Evolutionary conservation across 2,888 invertebrate species (phyloP).

Genomic region (Lasioglossum calceatum): DNA sequence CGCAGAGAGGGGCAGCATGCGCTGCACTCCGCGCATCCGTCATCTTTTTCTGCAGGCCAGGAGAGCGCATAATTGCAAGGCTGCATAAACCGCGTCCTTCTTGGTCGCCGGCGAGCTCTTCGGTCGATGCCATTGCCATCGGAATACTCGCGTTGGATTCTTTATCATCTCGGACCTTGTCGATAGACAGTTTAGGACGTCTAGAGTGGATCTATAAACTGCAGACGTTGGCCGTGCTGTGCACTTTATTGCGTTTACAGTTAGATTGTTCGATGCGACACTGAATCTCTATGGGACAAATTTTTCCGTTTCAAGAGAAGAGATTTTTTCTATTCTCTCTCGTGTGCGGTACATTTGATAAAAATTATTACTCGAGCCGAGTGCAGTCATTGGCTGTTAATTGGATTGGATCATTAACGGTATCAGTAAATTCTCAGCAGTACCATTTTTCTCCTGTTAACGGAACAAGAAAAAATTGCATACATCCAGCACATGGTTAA

Average conservation of each 20-base stretch:
- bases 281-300: not conserved
- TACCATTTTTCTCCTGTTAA: not conserved
- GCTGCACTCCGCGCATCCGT: conserved; percentile 75
- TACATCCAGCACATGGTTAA: not conserved
- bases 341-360: not conserved
- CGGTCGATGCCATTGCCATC: conserved; percentile 41
- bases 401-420: not conserved
- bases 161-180: conserved; percentile 1
- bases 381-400: not conserved
- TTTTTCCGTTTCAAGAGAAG: not conserved
- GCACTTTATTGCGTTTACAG: not conserved
- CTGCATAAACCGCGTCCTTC: conserved; percentile 67
- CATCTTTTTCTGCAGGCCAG: conserved; percentile 78
- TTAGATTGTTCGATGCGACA: not conserved
- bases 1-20: conserved; percentile 64
- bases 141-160: conserved; percentile 9
- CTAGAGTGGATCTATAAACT: not conserved
- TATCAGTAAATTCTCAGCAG: not conserved
- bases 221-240: not conserved
- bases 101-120: conserved; percentile 25
- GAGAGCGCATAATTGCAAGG: conserved; percentile 76
- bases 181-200: not conserved
- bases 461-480: not conserved
- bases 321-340: not conserved
- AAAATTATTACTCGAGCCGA: no score